Conservation (phyloP, 1,140 invertebrate species). For the Tetramorium alpestre region DNA sequence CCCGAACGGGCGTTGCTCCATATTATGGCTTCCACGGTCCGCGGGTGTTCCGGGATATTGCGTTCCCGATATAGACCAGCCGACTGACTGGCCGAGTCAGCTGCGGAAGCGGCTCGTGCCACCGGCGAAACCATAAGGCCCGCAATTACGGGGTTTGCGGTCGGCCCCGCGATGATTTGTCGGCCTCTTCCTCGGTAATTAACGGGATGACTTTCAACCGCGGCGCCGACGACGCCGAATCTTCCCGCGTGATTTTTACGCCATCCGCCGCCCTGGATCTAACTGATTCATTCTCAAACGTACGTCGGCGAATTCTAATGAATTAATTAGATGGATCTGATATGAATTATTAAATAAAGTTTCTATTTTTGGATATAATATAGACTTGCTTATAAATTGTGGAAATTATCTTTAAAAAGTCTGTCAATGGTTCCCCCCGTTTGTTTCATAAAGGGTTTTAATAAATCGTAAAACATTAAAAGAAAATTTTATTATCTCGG, state of each 20-base stretch:
- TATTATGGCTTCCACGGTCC: slow-evolving; percentile 81
- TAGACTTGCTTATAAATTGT: neutral
- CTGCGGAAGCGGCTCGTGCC: slow-evolving; percentile 76
- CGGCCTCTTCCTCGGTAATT: slow-evolving; percentile 64
- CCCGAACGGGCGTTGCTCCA: slow-evolving; percentile 76
- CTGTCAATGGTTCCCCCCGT: neutral
- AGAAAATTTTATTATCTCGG: neutral
- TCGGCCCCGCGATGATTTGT: slow-evolving; percentile 79
- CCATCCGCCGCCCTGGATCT: too few species aligned
- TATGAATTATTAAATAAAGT: neutral
- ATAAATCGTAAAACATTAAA: too few species aligned
- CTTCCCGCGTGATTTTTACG: slow-evolving; percentile 68
- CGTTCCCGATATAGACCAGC: slow-evolving; percentile 73
- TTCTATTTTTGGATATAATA: neutral
- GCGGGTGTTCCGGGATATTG: slow-evolving; percentile 82
- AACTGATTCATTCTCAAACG: neutral
- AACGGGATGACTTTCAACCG: slow-evolving; percentile 73
- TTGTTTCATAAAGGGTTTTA: too few species aligned
- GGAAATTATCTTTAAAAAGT: neutral
- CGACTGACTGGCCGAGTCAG: slow-evolving; percentile 74
- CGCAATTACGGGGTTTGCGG: slow-evolving; percentile 77
- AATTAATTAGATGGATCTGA: neutral
- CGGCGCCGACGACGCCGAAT: slow-evolving; percentile 45
- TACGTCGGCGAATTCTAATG: neutral
- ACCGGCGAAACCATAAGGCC: slow-evolving; percentile 77